Evolutionary conservation across 2,113 vertebrate species (phyloP).

Genomic region (Odontophorus gujanensis): DNA sequence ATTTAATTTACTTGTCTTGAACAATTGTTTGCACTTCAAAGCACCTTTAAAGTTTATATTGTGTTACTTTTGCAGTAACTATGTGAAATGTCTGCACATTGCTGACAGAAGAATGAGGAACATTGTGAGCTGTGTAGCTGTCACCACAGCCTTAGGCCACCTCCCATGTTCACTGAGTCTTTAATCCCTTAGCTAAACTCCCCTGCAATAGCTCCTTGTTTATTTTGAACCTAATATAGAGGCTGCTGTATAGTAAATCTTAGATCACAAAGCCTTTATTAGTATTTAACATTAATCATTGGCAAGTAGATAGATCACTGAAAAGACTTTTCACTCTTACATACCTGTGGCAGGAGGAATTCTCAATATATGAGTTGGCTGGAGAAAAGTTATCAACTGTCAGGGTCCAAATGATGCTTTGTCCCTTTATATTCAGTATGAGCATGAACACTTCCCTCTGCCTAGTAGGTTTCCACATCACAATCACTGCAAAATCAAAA

Average conservation of each 20-base stretch:
- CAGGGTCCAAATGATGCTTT: neutral
- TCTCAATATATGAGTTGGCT: neutral
- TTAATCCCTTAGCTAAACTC: neutral
- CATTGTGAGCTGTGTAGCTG: rapidly evolving
- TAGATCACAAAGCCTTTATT: neutral
- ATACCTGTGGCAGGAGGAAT: neutral
- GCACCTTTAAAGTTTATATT: neutral
- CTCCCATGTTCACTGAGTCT: neutral
- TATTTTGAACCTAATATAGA: neutral
- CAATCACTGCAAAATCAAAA: neutral
- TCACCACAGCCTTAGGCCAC: neutral
- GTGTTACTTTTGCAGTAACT: neutral
- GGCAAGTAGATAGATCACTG: neutral
- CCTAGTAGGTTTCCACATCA: neutral
- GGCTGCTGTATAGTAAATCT: neutral
- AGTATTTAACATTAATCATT: neutral
- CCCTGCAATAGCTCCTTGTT: neutral
- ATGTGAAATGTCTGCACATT: neutral
- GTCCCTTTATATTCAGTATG: neutral
- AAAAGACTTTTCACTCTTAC: neutral
- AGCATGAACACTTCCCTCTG: neutral
- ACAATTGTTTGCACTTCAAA: neutral
- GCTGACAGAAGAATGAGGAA: neutral
- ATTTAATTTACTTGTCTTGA: neutral
- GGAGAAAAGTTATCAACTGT: neutral